Conservation (phyloP, 2,113 vertebrate genomes). For the Elgaria multicarinata region DNA sequence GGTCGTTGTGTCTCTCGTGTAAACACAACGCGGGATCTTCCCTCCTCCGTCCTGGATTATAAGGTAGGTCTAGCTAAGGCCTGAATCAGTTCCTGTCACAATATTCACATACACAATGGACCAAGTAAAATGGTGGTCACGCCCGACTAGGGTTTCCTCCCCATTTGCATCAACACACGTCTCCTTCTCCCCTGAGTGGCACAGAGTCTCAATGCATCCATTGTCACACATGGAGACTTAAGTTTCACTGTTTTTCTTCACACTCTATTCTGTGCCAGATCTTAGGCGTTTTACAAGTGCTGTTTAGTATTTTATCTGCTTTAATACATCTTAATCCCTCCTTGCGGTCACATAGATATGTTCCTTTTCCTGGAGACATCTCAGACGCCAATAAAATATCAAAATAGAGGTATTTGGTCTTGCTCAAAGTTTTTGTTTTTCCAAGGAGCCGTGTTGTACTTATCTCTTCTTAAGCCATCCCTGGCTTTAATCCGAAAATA, state of each 20-base stretch:
- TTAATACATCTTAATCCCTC: slow-evolving; percentile 9
- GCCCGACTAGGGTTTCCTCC: background rate
- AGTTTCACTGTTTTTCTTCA: slow-evolving; percentile 3
- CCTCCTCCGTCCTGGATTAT: too few relatives aligned
- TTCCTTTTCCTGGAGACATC: slow-evolving; percentile 16
- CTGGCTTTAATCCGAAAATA: background rate
- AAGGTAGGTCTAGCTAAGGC: too few relatives aligned
- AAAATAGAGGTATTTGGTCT: background rate
- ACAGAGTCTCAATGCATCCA: background rate
- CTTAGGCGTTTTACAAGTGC: background rate
- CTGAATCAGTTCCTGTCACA: background rate
- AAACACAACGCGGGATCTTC: too few relatives aligned
- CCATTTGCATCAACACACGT: background rate
- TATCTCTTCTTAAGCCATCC: slow-evolving; percentile 5
- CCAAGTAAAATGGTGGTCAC: background rate
- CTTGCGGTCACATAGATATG: background rate
- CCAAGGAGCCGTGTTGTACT: background rate
- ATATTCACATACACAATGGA: background rate
- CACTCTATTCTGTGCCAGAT: background rate
- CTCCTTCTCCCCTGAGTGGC: background rate
- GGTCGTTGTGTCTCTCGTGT: too few relatives aligned
- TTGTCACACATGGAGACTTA: slow-evolving; percentile 2
- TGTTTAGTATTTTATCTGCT: slow-evolving; percentile 13
- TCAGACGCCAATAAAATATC: background rate
- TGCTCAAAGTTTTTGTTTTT: background rate